Evolutionary conservation across 1,140 invertebrate species (phyloP), one percentile per base, ranked within the genome.

Genomic region (Spodoptera litura): DNA sequence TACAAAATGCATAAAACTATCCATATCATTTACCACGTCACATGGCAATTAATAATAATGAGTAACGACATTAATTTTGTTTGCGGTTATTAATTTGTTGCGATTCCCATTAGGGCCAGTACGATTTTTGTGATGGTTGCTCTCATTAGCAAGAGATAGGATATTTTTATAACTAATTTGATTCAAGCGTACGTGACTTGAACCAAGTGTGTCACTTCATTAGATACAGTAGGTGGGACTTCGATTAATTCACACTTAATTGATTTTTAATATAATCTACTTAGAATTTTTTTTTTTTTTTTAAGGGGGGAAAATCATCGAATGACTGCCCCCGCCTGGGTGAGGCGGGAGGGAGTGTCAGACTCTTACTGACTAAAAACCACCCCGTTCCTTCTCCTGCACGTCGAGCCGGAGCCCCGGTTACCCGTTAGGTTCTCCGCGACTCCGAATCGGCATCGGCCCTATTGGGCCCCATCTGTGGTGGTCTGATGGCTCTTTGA

Each of bases 111-210:
- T 91, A 89, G 83, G 88, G 83, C 77, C 85, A 88, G 76, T 75
- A 78, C 86, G 80, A 87, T 89, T 86, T 82, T 87, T 86, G 80
- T 89, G 74, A 92, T 91, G 82, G 78, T 64, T 80, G 82, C 78
- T 86, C 81, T 76, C 84, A 92, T 91, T 91, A 92, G 79, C 58
- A 10, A 15, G 56, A 78, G 82, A 83, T 85, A 83, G 82, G 83
- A 81, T 85, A 82, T 83, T 82, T 80, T 81, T 55, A 81, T 81
- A 81, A 64, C 49, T 73, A 79, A 85, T 88, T 86, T 83, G 78
- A 72, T 71, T 44, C 25, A 78, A 84, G 88, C 84, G 84, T 93
- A 91, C 89, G 89, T 92, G 91, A 91, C 91, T 77, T 75, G 79
- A 87, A 59, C 25, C 80, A 90, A 90, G 79, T 93, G 84, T 90